Base-by-base conservation (phyloP, 2,113 vertebrate species). In the Silurus glanis region DNA sequence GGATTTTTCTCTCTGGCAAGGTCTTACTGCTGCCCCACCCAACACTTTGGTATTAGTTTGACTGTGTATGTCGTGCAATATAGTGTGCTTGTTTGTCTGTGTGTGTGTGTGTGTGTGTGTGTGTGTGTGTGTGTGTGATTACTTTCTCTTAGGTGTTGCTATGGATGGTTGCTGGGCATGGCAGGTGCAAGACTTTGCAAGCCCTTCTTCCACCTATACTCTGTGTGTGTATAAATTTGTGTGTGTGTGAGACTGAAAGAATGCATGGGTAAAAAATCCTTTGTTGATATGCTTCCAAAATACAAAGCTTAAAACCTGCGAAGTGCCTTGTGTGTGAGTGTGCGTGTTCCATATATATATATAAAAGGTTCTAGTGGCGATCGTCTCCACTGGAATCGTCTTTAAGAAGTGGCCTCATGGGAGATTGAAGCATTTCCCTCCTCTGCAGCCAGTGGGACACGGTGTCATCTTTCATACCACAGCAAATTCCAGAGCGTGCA, bases 391-490 rank as follows among this genome's bases (percentile, higher is more conserved):
- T 51, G 76, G 53, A 82, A 51, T 37, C 12, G 37, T 62, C 45
- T 82, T 49, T 51, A 81, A 75, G 78, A 85, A 85, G 85, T 78
- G 79, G 80, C 80, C 83, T 72, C 28, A 80, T 80, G 87, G 74
- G 84, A 85, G 80, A 82, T 82, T 82, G 71, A 87, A 86, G 71
- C 84, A 90, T 92, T 90, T 91, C 74, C 74, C 84, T 76, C 87
- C 53, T 45, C 83, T 55, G 69, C 64, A 83, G 71, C 83, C 62
- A 83, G 89, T 87, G 56, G 23, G 80, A 85, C 83, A 83, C 61
- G 69, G 89, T 91, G 88, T 92, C 90, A 51, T 88, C 87, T 92
- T 92, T 91, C 90, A 90, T 88, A 84, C 69, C 85, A 74, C 89
- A 89, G 89, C 89, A 89, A 61, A 89, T 86, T 90, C 87, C 85